phyloP scores from a whole-genome alignment of 2,888 invertebrate species.

The Alloplasta piceator region DNA sequence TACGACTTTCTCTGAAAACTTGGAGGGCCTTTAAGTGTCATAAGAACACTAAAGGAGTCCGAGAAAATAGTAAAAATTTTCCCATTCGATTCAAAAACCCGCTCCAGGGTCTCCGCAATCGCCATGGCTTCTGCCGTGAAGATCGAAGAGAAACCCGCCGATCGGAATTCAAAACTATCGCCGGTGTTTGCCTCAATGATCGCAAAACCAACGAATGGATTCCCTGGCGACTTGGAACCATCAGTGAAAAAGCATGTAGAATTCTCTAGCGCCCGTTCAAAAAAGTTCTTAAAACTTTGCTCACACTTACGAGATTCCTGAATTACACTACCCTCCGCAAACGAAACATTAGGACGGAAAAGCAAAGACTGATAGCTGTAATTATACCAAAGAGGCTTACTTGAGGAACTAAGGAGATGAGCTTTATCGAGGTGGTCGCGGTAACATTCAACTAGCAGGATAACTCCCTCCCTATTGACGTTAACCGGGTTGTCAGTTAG shows the following conservation, averaged over 20 bases:
- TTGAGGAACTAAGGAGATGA: constrained; percentile 9
- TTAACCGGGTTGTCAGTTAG: neutral
- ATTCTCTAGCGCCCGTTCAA: neutral
- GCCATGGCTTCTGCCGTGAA: constrained; percentile 61
- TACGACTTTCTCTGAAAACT: constrained; percentile 25
- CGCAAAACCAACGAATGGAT: constrained; percentile 16
- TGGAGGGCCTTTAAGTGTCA: neutral
- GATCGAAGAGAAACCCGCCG: constrained; percentile 41
- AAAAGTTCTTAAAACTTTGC: neutral
- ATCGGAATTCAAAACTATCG: neutral
- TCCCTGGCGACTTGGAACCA: constrained; percentile 39
- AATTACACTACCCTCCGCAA: constrained; percentile 24
- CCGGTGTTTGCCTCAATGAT: neutral
- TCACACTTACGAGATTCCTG: neutral
- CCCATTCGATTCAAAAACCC: constrained; percentile 10
- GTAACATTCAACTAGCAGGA: constrained; percentile 8
- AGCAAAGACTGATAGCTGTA: too few species aligned
- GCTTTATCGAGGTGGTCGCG: neutral
- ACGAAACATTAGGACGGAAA: too few species aligned
- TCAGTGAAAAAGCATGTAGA: constrained; percentile 32
- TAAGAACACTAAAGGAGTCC: constrained; percentile 56
- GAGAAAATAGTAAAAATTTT: constrained; percentile 44
- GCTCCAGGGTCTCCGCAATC: constrained; percentile 35
- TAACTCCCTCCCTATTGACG: neutral
- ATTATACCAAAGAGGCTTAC: too few species aligned